Base-by-base conservation (phyloP, 2,797 vertebrate genomes). In the Crocodylus rhombifer region DNA sequence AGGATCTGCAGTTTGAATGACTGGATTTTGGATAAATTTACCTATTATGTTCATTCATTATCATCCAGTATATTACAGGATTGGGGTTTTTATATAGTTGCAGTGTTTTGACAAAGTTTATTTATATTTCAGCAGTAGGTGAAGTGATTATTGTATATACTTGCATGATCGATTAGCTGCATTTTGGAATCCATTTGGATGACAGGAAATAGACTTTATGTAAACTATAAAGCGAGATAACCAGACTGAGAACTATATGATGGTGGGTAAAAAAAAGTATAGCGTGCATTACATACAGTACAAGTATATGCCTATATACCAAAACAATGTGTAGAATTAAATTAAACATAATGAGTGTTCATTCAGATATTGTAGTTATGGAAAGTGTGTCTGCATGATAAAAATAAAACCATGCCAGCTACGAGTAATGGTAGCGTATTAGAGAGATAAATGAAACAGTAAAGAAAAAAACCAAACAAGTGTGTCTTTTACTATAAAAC, bases 91-190 rank as follows among this genome's bases (percentile, higher is more conserved):
- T 15, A 2, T 71, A 88, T 65, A 16, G 13, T 81, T 30, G n/a
- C 51, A 36, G 30, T 25, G n/a, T 16, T 80, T 74, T 65, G 36
- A 58, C 58, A 14, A 15, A 10, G 16, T 80, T 71, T 51, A 51
- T 67, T 9, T 56, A 28, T 91, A 17, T 61, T 56, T 74, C 61
- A 80, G 5, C 9, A n/a, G 64, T 65, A 17, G 28, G 64, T 65
- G 64, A 65, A 65, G n/a, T 65, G 64, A 65, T 30, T 2, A 65
- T 16, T 4, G 23, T n/a, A 2, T n/a, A 3, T n/a, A 7, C 17
- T 63, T 90, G 65, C 18, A 21, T 62, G 65, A 17, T 89, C 80
- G 89, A 14, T 36, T 89, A 78, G 57, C 78, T 77, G n/a, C 73
- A 33, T n/a, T 80, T 75, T 56, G 69, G 42, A 78, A 82, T 55